These are phyloP conservation scores for Dryobates pubescens DNA, from an alignment of 2,797 vertebrate species.

Conservation along the genomic window DNA sequence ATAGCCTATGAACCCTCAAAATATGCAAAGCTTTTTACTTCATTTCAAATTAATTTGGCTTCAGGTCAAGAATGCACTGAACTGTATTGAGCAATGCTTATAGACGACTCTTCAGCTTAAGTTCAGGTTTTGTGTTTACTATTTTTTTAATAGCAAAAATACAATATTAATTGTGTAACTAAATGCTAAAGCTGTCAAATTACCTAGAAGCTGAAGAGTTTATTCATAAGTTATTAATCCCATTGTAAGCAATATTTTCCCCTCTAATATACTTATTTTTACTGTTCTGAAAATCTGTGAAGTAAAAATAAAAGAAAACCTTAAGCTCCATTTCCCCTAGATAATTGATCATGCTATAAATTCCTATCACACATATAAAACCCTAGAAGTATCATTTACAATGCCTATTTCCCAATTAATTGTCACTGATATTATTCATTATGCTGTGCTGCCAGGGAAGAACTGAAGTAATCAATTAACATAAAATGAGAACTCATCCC, in stretches of 20 bases:
- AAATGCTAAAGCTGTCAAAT: neutral
- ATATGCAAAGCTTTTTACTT: neutral
- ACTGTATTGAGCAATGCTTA: neutral
- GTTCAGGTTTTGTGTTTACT: neutral
- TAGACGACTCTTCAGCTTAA: neutral
- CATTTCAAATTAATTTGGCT: neutral
- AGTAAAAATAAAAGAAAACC: neutral
- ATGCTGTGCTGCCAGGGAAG: neutral
- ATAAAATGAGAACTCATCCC: slow-evolving; percentile 4
- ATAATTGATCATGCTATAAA: neutral
- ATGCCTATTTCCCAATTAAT: neutral
- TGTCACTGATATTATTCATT: neutral
- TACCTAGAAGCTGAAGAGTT: neutral
- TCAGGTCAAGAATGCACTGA: neutral
- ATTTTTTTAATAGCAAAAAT: neutral
- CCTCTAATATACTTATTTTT: neutral
- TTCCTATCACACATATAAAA: neutral
- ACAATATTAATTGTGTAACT: neutral
- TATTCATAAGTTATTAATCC: neutral
- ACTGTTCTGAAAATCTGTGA: neutral
- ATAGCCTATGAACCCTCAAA: neutral
- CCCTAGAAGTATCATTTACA: neutral
- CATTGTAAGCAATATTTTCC: neutral
- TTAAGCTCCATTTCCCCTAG: neutral
- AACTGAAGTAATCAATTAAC: neutral